Percentiles rank a stretch among this genome's conserved stretches.
Conservation (phyloP, 1,140 invertebrate species). For the Listronotus oregonensis region DNA sequence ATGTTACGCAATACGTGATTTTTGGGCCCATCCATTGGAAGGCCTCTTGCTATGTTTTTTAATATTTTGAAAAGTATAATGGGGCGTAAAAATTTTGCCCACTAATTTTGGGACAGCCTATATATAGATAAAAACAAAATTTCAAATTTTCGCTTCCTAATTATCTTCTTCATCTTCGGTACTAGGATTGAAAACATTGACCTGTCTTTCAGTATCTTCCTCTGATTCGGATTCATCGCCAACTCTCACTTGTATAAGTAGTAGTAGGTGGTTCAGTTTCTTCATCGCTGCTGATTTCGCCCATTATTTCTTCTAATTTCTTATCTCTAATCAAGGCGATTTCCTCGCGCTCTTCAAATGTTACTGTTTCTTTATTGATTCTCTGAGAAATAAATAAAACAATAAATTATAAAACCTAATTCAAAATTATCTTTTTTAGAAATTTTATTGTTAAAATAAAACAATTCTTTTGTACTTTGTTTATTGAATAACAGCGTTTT, state of each 20-base stretch:
- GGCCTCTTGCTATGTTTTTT: too few relatives aligned
- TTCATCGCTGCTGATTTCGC: constrained; percentile 47
- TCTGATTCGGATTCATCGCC: constrained; percentile 27
- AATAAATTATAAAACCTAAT: too few relatives aligned
- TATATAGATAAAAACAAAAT: neutral
- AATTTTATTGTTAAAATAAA: too few relatives aligned
- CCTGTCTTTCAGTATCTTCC: neutral
- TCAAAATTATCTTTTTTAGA: too few relatives aligned
- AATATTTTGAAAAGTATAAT: too few relatives aligned
- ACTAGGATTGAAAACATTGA: constrained; percentile 8
- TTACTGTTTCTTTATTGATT: constrained; percentile 59
- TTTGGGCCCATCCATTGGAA: too few relatives aligned
- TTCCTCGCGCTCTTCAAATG: constrained; percentile 58
- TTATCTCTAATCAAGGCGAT: constrained; percentile 39
- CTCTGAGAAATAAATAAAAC: constrained; percentile 47
- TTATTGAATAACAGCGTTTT: too few relatives aligned
- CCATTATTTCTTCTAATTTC: constrained; percentile 46
- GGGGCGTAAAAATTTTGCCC: too few relatives aligned
- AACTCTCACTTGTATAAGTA: constrained; percentile 32
- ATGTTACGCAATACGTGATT: too few relatives aligned
- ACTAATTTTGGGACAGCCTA: neutral
- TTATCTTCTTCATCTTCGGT: constrained; percentile 16
- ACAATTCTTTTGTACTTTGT: too few relatives aligned
- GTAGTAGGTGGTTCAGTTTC: constrained; percentile 42
- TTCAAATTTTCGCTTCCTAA: neutral